These are phyloP conservation scores for Etheostoma nigrum DNA, from an alignment of 2,797 vertebrate genomes.

Conservation along the genomic window DNA sequence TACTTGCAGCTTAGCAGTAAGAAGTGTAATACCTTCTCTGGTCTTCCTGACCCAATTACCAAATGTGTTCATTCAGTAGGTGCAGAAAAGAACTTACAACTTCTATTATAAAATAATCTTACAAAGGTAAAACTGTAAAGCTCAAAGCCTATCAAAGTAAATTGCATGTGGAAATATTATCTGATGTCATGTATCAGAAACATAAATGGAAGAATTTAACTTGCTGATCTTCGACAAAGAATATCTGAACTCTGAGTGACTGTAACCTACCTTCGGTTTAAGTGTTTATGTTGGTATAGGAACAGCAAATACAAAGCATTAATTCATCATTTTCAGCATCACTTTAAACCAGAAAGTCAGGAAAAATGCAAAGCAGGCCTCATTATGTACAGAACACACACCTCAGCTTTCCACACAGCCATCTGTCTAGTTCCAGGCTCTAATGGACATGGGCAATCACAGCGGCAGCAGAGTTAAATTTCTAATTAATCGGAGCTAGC, in stretches of 20 bases:
- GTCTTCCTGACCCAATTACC: constrained; percentile 80
- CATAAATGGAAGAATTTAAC: constrained; percentile 2
- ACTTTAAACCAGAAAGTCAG: constrained; percentile 36
- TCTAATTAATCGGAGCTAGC: constrained; percentile 64
- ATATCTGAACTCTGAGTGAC: not conserved
- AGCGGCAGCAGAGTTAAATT: constrained; percentile 47
- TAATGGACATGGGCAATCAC: constrained; percentile 53
- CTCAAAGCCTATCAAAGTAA: constrained; percentile 22
- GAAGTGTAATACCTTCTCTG: constrained; percentile 73
- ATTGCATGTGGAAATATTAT: constrained; percentile 20
- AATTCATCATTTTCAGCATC: constrained; percentile 21
- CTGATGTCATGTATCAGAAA: constrained; percentile 2
- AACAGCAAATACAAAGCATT: constrained; percentile 12
- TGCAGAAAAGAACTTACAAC: constrained; percentile 51
- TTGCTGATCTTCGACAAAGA: not conserved
- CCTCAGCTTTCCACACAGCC: constrained; percentile 53
- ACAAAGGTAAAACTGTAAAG: constrained; percentile 59
- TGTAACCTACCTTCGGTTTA: constrained; percentile 6
- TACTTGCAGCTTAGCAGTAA: constrained; percentile 81
- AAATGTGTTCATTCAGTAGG: constrained; percentile 77
- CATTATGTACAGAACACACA: constrained; percentile 37
- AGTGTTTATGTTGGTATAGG: not conserved
- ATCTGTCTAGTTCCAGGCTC: constrained; percentile 55
- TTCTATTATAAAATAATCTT: constrained; percentile 59
- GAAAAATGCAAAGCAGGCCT: constrained; percentile 42